Percentiles rank a stretch among this genome's conserved stretches.
phyloP scores from a whole-genome alignment of 1,140 invertebrate genomes.

The Holcopasites calliopsidis region DNA sequence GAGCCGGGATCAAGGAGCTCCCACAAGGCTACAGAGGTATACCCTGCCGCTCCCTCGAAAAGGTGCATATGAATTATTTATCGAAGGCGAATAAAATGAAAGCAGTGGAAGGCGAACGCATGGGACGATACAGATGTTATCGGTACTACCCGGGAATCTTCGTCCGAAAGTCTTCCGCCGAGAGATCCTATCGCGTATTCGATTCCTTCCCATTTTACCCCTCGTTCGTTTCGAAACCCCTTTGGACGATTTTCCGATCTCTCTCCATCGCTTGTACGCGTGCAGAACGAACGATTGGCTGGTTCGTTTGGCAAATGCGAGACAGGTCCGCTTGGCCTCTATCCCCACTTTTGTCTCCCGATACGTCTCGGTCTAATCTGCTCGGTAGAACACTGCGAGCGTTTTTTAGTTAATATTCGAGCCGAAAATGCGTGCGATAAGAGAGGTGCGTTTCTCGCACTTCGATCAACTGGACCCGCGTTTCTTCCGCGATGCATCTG shows the following conservation, averaged over 20 bases:
- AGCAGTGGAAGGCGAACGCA: slow-evolving; percentile 53
- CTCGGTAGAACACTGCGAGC: too few relatives aligned
- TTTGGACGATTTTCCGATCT: not conserved
- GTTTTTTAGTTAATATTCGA: too few relatives aligned
- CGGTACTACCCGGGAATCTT: slow-evolving; percentile 24
- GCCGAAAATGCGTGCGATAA: too few relatives aligned
- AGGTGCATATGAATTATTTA: slow-evolving; percentile 75
- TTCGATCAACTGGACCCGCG: too few relatives aligned
- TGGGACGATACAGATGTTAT: slow-evolving; percentile 51
- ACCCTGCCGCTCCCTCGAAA: slow-evolving; percentile 68
- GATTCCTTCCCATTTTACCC: not conserved
- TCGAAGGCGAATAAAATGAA: slow-evolving; percentile 56
- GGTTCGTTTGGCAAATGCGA: not conserved
- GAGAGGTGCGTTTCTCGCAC: too few relatives aligned
- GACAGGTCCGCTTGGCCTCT: too few relatives aligned
- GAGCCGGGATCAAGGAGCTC: slow-evolving; percentile 60
- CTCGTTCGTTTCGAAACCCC: too few relatives aligned
- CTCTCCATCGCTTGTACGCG: too few relatives aligned
- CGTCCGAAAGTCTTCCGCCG: slow-evolving; percentile 26
- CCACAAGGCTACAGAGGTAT: slow-evolving; percentile 57
- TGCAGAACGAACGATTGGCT: not conserved
- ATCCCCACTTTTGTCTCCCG: too few relatives aligned
- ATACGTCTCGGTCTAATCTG: too few relatives aligned
- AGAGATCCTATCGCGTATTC: not conserved
- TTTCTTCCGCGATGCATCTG: too few relatives aligned